A percentile compares a stretch with the other conserved stretches of the same genome.
These are phyloP conservation scores for Galeopterus variegatus DNA, from an alignment of 2,113 vertebrate species.

Conservation along the genomic window DNA sequence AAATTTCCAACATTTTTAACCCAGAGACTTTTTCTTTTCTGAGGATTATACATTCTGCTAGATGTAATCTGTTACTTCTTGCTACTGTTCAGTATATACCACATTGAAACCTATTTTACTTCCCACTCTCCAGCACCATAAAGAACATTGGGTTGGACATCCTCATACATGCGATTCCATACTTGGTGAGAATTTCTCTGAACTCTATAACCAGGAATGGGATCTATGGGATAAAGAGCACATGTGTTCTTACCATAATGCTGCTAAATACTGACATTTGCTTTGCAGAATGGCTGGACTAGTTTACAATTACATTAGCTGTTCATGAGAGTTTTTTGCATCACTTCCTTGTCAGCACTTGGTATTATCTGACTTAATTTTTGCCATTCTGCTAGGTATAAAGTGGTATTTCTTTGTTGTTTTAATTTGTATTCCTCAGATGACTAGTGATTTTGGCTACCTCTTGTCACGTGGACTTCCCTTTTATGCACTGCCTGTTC, in stretches of 20 bases:
- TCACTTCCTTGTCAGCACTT: not conserved
- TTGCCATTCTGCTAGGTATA: not conserved
- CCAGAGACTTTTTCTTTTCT: not conserved
- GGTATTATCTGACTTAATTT: not conserved
- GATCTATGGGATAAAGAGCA: not conserved
- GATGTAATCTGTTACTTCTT: not conserved
- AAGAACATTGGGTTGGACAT: not conserved
- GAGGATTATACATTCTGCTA: not conserved
- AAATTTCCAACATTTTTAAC: not conserved
- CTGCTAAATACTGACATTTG: not conserved
- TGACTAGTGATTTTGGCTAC: not conserved
- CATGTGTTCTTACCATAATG: not conserved
- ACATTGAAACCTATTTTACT: not conserved
- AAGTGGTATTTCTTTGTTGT: not conserved
- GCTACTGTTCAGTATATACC: not conserved
- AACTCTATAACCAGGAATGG: not conserved
- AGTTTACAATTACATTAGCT: not conserved
- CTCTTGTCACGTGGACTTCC: not conserved
- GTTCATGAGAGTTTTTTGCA: not conserved
- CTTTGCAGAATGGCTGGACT: not conserved
- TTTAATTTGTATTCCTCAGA: conserved; percentile 15
- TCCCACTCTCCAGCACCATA: not conserved
- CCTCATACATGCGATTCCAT: not conserved
- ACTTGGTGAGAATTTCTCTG: not conserved
- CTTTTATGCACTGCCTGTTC: not conserved